Percentiles rank a stretch among this genome's conserved stretches.
phyloP scores from a whole-genome alignment of 2,888 invertebrate genomes.

The Archaeoteleia sp. region DNA sequence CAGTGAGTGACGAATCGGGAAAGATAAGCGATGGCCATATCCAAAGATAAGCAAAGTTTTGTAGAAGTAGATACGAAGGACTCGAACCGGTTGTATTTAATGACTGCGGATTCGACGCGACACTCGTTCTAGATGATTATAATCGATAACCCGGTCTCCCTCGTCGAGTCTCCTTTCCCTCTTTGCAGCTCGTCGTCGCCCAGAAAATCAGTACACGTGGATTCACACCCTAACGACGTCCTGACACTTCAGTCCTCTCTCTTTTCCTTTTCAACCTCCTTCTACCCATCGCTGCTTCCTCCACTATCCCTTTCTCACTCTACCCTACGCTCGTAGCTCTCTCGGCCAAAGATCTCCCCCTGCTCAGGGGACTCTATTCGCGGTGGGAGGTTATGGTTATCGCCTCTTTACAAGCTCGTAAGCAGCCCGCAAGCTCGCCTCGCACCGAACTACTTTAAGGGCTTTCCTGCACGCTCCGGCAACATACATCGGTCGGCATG shows the following conservation, averaged over 20 bases:
- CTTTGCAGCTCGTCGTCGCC: conserved; percentile 15
- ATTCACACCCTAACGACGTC: conserved; percentile 42
- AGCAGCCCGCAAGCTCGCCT: conserved; percentile 67
- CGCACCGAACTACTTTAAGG: conserved; percentile 64
- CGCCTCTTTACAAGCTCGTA: conserved; percentile 72
- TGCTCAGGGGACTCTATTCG: conserved; percentile 37
- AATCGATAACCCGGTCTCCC: conserved; percentile 68
- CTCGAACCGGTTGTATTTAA: conserved; percentile 66
- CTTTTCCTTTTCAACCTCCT: conserved; percentile 17
- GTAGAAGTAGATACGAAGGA: conserved; percentile 18
- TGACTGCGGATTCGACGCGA: conserved; percentile 66
- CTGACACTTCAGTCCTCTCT: conserved; percentile 21
- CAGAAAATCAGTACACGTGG: conserved; percentile 45
- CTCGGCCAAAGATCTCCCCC: conserved; percentile 33
- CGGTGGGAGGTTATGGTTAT: conserved; percentile 68
- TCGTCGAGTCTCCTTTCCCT: conserved; percentile 13
- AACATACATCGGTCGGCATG: conserved; percentile 61
- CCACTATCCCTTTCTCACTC: neutral
- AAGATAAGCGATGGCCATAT: too few species aligned
- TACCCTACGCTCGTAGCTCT: neutral
- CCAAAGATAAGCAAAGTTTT: conserved; percentile 4
- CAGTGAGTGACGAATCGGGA: conserved; percentile 6
- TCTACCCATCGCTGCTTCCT: neutral
- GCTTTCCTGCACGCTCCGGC: conserved; percentile 59
- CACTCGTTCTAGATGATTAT: conserved; percentile 67